phyloP scores from a whole-genome alignment of 2,113 vertebrate species.

The Malurus cyaneus region DNA sequence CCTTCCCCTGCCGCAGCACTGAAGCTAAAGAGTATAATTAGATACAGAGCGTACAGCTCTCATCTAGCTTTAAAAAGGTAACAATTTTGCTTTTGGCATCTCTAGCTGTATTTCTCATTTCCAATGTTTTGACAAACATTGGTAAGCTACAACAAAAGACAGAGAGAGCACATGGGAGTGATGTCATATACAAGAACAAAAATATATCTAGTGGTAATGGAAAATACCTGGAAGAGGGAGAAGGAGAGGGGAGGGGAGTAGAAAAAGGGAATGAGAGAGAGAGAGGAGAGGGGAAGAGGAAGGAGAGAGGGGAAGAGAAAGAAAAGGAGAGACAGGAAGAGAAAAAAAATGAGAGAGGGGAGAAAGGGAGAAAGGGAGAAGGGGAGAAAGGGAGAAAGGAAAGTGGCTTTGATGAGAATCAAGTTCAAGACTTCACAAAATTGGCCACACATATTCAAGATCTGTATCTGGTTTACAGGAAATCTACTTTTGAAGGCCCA shows the following conservation, averaged over 20 bases:
- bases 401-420: constrained; percentile 79
- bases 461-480: constrained; percentile 69
- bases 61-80: constrained; percentile 49
- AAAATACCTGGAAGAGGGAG: constrained; percentile 71
- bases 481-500: constrained; percentile 69
- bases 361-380: too few relatives aligned
- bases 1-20: too few relatives aligned
- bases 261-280: not conserved
- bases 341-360: too few relatives aligned
- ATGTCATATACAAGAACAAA: constrained; percentile 70
- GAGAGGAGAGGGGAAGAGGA: not conserved
- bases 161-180: constrained; percentile 68
- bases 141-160: constrained; percentile 77
- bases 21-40: constrained; percentile 52
- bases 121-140: constrained; percentile 77
- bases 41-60: constrained; percentile 54
- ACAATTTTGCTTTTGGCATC: constrained; percentile 68
- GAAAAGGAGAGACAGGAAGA: not conserved
- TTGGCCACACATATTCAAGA: constrained; percentile 77
- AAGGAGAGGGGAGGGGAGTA: too few relatives aligned
- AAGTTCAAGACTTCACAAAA: constrained; percentile 77
- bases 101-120: constrained; percentile 70
- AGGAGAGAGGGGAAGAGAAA: not conserved
- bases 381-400: constrained; percentile 61
- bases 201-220: constrained; percentile 69